Conservation (phyloP, 2,113 vertebrate genomes). For the Seriola dumerili region DNA sequence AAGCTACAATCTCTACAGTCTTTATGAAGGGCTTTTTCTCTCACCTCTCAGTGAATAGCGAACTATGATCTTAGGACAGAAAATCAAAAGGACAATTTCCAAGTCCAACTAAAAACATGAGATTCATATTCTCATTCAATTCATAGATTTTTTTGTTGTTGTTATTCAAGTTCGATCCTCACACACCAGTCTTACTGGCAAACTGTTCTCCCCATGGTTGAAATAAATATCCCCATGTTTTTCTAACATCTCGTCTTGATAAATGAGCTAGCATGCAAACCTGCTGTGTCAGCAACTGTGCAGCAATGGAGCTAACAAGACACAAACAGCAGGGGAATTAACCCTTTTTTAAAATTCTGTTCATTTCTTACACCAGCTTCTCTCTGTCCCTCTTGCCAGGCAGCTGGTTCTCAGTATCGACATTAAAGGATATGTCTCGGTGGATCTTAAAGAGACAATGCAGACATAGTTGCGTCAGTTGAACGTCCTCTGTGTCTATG, state of each 20-base stretch:
- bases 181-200: neutral
- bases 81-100: no score
- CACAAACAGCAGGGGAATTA: constrained; percentile 7
- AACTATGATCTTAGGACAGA: no score
- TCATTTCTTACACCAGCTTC: neutral
- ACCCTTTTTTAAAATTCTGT: neutral
- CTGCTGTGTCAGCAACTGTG: constrained; percentile 23
- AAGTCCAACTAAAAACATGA: no score
- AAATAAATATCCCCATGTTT: neutral
- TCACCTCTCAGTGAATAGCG: no score
- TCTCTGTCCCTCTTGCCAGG: neutral
- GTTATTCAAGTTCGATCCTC: no score
- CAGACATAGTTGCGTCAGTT: neutral
- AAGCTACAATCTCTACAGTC: no score
- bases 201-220: neutral
- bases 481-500: constrained; percentile 6
- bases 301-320: constrained; percentile 7
- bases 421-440: neutral
- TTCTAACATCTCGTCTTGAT: neutral
- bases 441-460: constrained; percentile 11
- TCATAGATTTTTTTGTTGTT: no score
- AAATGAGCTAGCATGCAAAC: constrained; percentile 4
- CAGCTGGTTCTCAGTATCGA: neutral
- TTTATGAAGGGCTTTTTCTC: no score
- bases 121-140: no score